Evolutionary conservation across 2,797 vertebrate genomes (phyloP), one percentile per base, ranked within the genome.

Genomic region (Cottoperca gobio): DNA sequence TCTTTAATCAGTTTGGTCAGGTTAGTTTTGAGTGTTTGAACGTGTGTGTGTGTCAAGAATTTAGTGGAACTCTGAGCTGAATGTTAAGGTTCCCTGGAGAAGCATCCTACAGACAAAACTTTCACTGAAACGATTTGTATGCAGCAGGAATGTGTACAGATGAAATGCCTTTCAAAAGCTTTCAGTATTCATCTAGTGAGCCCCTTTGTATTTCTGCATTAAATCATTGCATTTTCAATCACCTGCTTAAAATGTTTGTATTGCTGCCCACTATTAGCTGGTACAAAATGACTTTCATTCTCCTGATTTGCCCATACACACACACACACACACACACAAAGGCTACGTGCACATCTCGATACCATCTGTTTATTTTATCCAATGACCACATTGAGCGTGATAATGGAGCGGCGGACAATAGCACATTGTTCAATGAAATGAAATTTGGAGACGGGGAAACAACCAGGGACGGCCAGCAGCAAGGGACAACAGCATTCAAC

Each of bases 361-460:
- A 71, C 59, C 70, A 87, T 90, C 84, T 88, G 83, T 90, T 90
- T 90, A 86, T 91, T 90, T 89, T 71, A 80, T 73, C 85, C 84
- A 66, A 69, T 76, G 82, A 55, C 66, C 19, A 3, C 24, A 76
- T 72, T 83, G 65, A 83, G 73, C 52, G 76, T n/a, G 73, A 81
- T 86, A 88, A 88, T 78, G 79, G 77, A 7, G 28, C 17, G n/a
- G 73, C 28, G 11, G 82, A 92, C 89, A 89, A 92, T 87, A 62
- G 78, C 69, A 76, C 82, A 88, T 89, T 91, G 90, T 92, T 89
- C 73, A 86, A 63, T 49, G 72, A 89, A 91, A 93, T 91, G 83
- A 89, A 86, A 90, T 89, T 78, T 12, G 12, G 76, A 85, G 81
- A 82, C 58, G 58, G 72, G 75, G 75, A 75, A 86, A 84, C 58